Conservation (phyloP, 2,113 vertebrate genomes). For the Numida meleagris region DNA sequence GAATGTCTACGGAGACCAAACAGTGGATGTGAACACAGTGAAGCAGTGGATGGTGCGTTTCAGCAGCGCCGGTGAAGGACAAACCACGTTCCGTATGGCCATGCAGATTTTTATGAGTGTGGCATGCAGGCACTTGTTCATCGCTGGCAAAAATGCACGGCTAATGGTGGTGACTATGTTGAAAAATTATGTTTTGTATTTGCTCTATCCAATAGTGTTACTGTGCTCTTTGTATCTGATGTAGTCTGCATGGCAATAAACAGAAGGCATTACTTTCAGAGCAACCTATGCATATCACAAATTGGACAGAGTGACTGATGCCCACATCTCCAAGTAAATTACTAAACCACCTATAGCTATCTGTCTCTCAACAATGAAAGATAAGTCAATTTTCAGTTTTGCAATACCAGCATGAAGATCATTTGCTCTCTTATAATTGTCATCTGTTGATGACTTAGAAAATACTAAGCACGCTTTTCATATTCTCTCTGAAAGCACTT, state of each 20-base stretch:
- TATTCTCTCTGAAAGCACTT: constrained; percentile 12
- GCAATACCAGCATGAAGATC: background rate
- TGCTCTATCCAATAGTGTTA: background rate
- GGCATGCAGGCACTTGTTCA: background rate
- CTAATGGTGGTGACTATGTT: background rate
- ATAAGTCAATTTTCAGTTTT: background rate
- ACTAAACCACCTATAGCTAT: background rate
- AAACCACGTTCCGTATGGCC: too few species aligned
- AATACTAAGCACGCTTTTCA: background rate
- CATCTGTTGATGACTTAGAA: background rate
- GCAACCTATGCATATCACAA: background rate
- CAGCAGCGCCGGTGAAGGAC: too few species aligned
- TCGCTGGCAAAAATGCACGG: background rate
- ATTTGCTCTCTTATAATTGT: background rate
- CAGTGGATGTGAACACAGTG: background rate
- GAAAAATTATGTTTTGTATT: background rate
- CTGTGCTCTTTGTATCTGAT: background rate
- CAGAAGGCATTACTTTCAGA: background rate
- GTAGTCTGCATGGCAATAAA: background rate
- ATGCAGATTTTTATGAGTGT: background rate
- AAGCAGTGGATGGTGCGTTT: background rate
- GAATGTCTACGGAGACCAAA: background rate
- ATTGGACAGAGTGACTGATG: background rate
- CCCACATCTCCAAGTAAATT: background rate
- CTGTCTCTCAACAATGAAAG: background rate